Evolutionary conservation across 2,113 vertebrate genomes (phyloP).

Genomic region (Phalacrocorax brasilianus): DNA sequence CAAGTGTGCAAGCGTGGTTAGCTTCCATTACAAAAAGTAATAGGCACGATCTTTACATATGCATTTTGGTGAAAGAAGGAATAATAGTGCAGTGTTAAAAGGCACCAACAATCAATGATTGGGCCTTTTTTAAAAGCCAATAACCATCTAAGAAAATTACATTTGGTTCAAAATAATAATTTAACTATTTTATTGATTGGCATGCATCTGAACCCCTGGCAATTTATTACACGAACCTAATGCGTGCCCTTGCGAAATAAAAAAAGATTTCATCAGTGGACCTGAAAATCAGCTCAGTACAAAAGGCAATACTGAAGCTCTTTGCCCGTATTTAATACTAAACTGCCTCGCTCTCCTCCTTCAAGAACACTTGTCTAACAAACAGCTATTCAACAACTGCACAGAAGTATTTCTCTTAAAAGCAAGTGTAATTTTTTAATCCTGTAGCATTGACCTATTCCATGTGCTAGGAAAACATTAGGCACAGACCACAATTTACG

Average conservation of each 20-base stretch:
- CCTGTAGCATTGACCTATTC: constrained; percentile 46
- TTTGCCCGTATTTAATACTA: constrained; percentile 27
- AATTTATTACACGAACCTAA: constrained; percentile 44
- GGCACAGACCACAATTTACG: constrained; percentile 73
- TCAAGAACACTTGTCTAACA: constrained; percentile 45
- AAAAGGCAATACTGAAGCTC: constrained; percentile 59
- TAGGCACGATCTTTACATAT: constrained; percentile 68
- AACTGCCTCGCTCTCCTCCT: constrained; percentile 5
- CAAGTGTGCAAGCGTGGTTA: constrained; percentile 47
- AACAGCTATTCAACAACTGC: constrained; percentile 59
- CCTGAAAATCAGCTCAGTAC: constrained; percentile 62
- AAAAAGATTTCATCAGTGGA: constrained; percentile 30
- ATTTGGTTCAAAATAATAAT: constrained; percentile 57
- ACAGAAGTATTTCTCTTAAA: constrained; percentile 64
- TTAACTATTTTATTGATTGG: constrained; percentile 14
- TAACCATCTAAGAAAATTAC: constrained; percentile 59
- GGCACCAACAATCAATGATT: constrained; percentile 59
- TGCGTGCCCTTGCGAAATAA: constrained; percentile 43
- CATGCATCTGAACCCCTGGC: constrained; percentile 66
- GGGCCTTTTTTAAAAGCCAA: constrained; percentile 58
- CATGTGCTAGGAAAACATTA: constrained; percentile 71
- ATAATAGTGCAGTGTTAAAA: constrained; percentile 60
- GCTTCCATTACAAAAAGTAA: constrained; percentile 62
- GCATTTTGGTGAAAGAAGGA: constrained; percentile 67
- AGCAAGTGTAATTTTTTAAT: constrained; percentile 44